Percentiles rank a stretch among this genome's conserved stretches.
Conservation (phyloP, 2,888 invertebrate genomes). For the Tridacna crocea region DNA sequence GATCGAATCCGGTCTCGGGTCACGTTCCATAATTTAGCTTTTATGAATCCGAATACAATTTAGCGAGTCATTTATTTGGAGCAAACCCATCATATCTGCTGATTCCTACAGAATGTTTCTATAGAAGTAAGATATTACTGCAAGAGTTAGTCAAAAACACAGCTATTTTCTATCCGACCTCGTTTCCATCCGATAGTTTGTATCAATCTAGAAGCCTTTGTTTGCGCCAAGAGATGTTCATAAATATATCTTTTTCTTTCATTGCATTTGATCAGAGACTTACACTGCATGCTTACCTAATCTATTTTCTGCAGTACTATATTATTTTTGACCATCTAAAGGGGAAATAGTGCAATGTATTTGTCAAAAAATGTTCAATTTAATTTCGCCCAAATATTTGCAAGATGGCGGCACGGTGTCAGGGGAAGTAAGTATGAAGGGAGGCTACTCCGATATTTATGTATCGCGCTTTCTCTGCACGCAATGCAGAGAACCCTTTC, state of each 20-base stretch:
- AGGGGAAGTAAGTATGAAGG: slow-evolving; percentile 48
- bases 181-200: slow-evolving; percentile 26
- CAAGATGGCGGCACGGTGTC: slow-evolving; percentile 55
- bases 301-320: neutral
- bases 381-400: slow-evolving; percentile 15
- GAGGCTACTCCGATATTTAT: neutral
- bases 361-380: neutral
- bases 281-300: neutral
- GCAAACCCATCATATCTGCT: too few relatives aligned
- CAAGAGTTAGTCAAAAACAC: neutral
- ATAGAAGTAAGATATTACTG: too few relatives aligned
- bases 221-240: slow-evolving; percentile 35
- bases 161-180: neutral
- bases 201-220: slow-evolving; percentile 35
- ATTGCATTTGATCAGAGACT: neutral
- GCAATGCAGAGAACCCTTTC: neutral
- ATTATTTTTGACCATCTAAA: neutral
- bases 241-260: neutral
- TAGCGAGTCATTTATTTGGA: too few relatives aligned
- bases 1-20: too few relatives aligned
- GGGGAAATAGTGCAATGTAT: neutral
- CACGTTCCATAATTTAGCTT: too few relatives aligned
- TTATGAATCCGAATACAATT: too few relatives aligned
- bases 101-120: too few relatives aligned
- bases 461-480: too few relatives aligned